Conservation (phyloP, 30 jellyfish, hydroid and myxozoan species). For the Turritopsis dohrnii region DNA sequence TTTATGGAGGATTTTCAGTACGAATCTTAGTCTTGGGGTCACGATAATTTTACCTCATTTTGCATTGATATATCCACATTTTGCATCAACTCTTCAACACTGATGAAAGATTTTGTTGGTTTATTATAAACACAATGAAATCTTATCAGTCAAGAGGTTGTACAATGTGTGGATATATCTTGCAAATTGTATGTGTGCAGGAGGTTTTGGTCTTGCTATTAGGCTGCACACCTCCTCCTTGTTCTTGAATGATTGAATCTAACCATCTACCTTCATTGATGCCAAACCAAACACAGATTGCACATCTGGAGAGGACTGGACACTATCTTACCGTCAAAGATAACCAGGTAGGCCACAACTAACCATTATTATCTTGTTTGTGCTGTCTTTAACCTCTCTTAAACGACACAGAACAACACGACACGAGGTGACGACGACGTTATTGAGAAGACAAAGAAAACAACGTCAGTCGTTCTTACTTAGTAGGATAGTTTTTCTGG, state of each 20-base stretch:
- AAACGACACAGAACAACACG: too few species aligned
- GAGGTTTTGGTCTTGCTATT: conserved; percentile 35
- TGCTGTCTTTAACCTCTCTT: not conserved
- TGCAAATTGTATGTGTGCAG: conserved; percentile 34
- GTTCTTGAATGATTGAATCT: conserved; percentile 24
- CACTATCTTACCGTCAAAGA: conserved; percentile 96
- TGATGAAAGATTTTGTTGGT: too few species aligned
- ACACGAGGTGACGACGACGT: too few species aligned
- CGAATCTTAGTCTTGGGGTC: too few species aligned
- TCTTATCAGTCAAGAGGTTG: not conserved
- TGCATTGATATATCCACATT: not conserved
- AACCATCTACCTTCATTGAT: conserved; percentile 20
- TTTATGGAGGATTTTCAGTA: too few species aligned
- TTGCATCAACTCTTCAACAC: not conserved
- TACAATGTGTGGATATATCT: not conserved
- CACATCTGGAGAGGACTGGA: conserved; percentile 98
- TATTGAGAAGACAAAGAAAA: too few species aligned
- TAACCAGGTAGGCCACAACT: conserved; percentile 63
- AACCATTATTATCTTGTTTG: not conserved
- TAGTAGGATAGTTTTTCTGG: too few species aligned
- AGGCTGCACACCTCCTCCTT: conserved; percentile 14
- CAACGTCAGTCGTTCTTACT: too few species aligned
- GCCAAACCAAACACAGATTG: conserved; percentile 64
- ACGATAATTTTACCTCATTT: too few species aligned
- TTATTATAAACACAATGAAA: not conserved